These are phyloP conservation scores for Chiroxiphia lanceolata DNA, from an alignment of 2,797 vertebrate species.

Conservation along the genomic window DNA sequence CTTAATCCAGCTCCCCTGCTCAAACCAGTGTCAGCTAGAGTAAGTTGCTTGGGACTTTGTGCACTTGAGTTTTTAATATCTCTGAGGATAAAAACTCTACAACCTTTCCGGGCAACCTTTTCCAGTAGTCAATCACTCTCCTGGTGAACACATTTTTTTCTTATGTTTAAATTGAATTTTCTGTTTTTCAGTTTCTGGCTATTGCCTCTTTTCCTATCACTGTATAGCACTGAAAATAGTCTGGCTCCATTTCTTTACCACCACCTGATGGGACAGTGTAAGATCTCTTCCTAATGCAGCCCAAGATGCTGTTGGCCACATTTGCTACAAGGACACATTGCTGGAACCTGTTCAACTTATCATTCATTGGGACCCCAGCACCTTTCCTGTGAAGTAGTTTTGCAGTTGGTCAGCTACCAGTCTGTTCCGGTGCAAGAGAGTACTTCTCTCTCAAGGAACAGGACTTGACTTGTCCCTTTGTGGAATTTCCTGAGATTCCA, in stretches of 20 bases:
- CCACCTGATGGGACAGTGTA: background rate
- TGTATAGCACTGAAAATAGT: background rate
- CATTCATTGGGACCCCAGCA: background rate
- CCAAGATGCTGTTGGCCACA: background rate
- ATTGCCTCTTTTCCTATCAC: background rate
- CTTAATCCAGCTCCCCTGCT: background rate
- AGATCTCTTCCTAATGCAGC: background rate
- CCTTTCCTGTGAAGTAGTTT: background rate
- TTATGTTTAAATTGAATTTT: background rate
- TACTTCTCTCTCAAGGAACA: background rate
- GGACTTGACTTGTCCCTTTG: background rate
- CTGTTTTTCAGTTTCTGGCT: background rate
- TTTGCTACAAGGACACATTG: background rate
- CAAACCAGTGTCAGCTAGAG: background rate
- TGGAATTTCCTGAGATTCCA: background rate
- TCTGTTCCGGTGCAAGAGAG: background rate
- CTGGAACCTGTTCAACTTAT: background rate
- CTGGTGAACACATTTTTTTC: background rate
- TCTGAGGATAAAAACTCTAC: background rate
- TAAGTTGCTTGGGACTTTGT: background rate
- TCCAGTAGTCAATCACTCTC: background rate
- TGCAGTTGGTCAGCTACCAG: background rate
- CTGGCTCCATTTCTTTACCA: background rate
- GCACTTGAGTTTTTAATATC: background rate
- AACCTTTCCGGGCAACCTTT: background rate